Base-by-base conservation (phyloP, 2,888 invertebrate species). In the Podotricha telesiphe region DNA sequence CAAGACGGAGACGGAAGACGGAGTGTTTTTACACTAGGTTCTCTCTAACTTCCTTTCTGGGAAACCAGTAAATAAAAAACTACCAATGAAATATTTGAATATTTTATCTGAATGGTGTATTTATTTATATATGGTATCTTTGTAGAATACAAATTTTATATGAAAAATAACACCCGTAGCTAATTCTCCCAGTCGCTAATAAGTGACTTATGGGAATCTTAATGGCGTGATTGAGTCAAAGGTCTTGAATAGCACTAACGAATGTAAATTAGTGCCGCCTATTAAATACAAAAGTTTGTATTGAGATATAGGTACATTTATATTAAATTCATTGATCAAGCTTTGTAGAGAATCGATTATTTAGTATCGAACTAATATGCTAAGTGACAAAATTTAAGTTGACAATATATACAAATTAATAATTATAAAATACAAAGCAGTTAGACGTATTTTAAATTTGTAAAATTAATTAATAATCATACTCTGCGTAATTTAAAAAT, bases 211-310 rank as follows among this genome's bases (percentile, higher is more conserved):
- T 61, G 11, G 13, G 28, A 47, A 61, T 47, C n/a, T 47, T 28
- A 13, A 61, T 45, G 28, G 47, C 61, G 28, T 28, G 34, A 61
- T 61, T 61, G n/a, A 61, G 34, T 45, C 47, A 61, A 28, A 61
- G 61, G 28, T 53, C 61, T 47, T 61, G 34, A 47, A 61, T 61
- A 47, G 19, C 47, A 58, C 40, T 19, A 61, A 48, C 61, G 47
- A 48, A 47, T 61, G 17, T 28, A 13, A 61, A 34, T 61, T 61
- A 61, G 61, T 61, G 22, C 17, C 61, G 61, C 48, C 45, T 61
- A 48, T 61, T 48, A 61, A 40, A 17, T 17, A 61, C 40, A 58
- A 20, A 20, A 10, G 20, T 13, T 58, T 40, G 40, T 56, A 13
- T 42, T 20, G 20, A 20, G 42, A 58, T 15, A 58, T 58, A 8